Evolutionary conservation across 1,140 invertebrate genomes (phyloP).

Genomic region (Caerostris darwini): DNA sequence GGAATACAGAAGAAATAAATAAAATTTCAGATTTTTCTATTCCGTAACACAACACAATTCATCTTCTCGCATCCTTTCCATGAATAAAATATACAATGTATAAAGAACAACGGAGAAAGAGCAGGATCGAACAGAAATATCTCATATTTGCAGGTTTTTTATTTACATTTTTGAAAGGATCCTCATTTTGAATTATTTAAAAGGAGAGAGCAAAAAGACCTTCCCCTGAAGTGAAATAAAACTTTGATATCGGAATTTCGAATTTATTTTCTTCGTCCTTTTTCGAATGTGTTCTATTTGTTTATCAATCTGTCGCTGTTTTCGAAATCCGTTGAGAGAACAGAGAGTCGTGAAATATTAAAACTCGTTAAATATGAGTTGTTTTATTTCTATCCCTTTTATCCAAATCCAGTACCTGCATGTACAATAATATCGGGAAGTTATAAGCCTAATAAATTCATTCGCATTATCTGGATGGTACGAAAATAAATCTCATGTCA

Average conservation of each 20-base stretch:
- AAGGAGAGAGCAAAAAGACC: not conserved
- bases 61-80: not conserved
- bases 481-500: not conserved
- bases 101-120: slow-evolving; percentile 24
- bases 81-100: slow-evolving; percentile 67
- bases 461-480: not conserved
- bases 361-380: not conserved
- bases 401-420: not conserved
- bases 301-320: slow-evolving; percentile 44
- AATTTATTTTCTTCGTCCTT: slow-evolving; percentile 58
- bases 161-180: not conserved
- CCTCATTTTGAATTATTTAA: slow-evolving; percentile 71
- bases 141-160: slow-evolving; percentile 18
- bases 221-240: slow-evolving; percentile 43
- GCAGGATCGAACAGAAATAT: slow-evolving; percentile 32
- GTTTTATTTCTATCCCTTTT: not conserved
- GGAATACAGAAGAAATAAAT: no score
- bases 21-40: no score
- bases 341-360: slow-evolving; percentile 28
- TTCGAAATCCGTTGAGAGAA: slow-evolving; percentile 10
- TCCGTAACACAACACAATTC: slow-evolving; percentile 17
- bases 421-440: not conserved
- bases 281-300: slow-evolving; percentile 4
- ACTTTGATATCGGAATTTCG: slow-evolving; percentile 44
- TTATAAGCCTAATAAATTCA: not conserved